Evolutionary conservation across 2,113 vertebrate genomes (phyloP).

Genomic region (Xiphophorus maculatus): DNA sequence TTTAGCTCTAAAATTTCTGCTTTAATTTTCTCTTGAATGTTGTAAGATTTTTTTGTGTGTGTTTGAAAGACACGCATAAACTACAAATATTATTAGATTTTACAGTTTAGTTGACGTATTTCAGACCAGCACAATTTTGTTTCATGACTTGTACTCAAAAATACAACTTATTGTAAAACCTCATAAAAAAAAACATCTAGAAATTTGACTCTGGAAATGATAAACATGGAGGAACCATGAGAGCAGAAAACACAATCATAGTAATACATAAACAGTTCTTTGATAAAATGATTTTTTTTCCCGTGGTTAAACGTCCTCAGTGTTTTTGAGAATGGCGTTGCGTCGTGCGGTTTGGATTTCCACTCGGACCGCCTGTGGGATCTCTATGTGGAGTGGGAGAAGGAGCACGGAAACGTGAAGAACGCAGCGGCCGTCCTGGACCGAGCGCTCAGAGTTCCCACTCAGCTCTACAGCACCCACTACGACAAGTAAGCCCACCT

Average conservation of each 20-base stretch:
- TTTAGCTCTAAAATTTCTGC: neutral
- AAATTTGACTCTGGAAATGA: neutral
- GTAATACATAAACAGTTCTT: neutral
- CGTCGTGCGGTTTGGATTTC: slow-evolving; percentile 84
- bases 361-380: slow-evolving; percentile 89
- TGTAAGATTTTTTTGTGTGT: too few species aligned
- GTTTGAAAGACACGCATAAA: too few species aligned
- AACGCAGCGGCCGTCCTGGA: slow-evolving; percentile 79
- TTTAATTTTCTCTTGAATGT: neutral
- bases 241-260: neutral
- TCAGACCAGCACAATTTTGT: neutral
- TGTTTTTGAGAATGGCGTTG: slow-evolving; percentile 81
- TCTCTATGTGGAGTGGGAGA: slow-evolving; percentile 86
- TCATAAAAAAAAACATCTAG: too few species aligned
- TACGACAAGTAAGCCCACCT: slow-evolving; percentile 82
- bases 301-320: slow-evolving; percentile 54
- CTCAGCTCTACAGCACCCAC: slow-evolving; percentile 86
- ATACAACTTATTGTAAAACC: too few species aligned
- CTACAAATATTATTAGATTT: neutral
- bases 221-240: neutral
- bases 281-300: neutral
- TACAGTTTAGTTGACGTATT: neutral
- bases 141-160: neutral
- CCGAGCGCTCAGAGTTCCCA: slow-evolving; percentile 81
- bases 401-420: slow-evolving; percentile 79